These are phyloP conservation scores for Selenia dentaria DNA, from an alignment of 2,888 invertebrate genomes.

Conservation along the genomic window DNA sequence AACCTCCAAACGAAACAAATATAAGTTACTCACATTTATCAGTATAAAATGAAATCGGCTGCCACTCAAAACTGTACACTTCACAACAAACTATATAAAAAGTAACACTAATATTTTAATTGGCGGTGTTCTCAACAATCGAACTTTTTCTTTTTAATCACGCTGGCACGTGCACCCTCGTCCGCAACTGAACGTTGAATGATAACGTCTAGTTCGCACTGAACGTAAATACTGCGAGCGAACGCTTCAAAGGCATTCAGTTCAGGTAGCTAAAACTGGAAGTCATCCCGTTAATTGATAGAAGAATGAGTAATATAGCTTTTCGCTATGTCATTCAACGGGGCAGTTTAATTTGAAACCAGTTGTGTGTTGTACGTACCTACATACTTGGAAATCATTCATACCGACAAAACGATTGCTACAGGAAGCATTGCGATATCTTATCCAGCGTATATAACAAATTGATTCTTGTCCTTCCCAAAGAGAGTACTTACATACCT, in stretches of 20 bases:
- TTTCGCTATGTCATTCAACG: constrained; percentile 13
- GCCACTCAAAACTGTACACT: constrained; percentile 16
- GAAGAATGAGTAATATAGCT: constrained; percentile 9
- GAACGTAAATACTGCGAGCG: constrained; percentile 36
- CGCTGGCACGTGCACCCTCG: constrained; percentile 48
- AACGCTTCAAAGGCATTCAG: not conserved
- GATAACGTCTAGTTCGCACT: constrained; percentile 52
- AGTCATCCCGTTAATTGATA: constrained; percentile 16
- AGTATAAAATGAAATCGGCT: constrained; percentile 12
- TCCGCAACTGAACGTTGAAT: constrained; percentile 53
- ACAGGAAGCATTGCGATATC: too few relatives aligned
- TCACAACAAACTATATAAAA: constrained; percentile 21
- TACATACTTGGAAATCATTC: too few relatives aligned
- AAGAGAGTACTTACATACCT: too few relatives aligned
- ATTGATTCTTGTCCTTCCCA: too few relatives aligned
- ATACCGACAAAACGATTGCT: too few relatives aligned
- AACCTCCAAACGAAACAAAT: not conserved
- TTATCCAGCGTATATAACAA: too few relatives aligned
- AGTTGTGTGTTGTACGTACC: too few relatives aligned
- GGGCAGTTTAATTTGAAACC: not conserved
- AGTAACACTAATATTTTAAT: constrained; percentile 4
- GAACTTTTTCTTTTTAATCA: constrained; percentile 28
- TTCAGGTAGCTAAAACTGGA: constrained; percentile 5
- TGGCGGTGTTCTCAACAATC: constrained; percentile 34
- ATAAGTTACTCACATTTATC: constrained; percentile 20